Evolutionary conservation across 2,113 vertebrate genomes (phyloP), one percentile per base, ranked within the genome.

Genomic region (Dryoscopus gambensis): DNA sequence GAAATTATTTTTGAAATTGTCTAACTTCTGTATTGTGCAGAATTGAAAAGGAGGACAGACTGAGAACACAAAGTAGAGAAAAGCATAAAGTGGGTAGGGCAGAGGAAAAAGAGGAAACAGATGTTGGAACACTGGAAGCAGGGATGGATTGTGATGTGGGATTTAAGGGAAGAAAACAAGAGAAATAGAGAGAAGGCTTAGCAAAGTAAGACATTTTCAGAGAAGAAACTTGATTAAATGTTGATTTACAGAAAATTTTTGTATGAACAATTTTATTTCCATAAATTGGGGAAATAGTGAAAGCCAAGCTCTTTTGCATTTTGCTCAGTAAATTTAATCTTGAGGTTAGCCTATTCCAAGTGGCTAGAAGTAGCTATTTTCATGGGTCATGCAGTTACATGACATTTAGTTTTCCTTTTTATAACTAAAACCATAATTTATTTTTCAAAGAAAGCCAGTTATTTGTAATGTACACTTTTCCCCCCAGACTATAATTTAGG

Each of bases 81-180:
- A 81, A 89, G 44, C 40, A 91, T 69, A 23, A 76, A 86, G 24
- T 47, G 65, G 24, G 19, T 91, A 93, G 47, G 30, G 44, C 63
- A 77, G 89, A 68, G 53, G 55, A 79, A 93, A 84, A 91, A 62
- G 71, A 67, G 74, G 82, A 96, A 96, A 96, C 82, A 76, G 95
- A 93, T 94, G 84, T 88, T 97, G 78, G 50, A 91, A 67, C 44
- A 42, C n/a, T 90, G 63, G 39, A 33, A 60, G 70, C 65, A 77
- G 2, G 71, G 40, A 56, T 75, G 76, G 83, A 57, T 91, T 83
- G 56, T 63, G n/a, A 46, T 88, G 75, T 70, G 76, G 56, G 31
- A 77, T 86, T 91, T 95, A 64, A 85, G 50, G 39, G 69, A 91
- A 85, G 59, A 79, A 93, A 90, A 69, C 16, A 63, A 88, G 52